Evolutionary conservation across 2,888 invertebrate species (phyloP), one percentile per base, ranked within the genome.

Genomic region (Cepaea hortensis): DNA sequence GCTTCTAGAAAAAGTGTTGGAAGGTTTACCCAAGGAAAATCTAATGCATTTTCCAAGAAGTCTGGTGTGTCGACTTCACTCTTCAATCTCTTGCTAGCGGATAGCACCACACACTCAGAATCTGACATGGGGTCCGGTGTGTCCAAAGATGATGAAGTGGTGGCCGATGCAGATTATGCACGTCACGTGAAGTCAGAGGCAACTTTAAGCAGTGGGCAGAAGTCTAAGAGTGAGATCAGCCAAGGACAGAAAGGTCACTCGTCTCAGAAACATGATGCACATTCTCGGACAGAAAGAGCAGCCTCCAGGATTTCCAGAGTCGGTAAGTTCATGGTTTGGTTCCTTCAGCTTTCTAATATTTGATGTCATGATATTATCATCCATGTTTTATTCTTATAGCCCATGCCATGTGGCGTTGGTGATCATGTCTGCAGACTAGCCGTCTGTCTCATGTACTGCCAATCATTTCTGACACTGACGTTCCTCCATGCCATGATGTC

Each of bases 71-170:
- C 80, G 62, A 35, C 18, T 20, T 61, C 6, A 55, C 35, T 20
- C 5, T 23, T 35, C 18, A 23, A 46, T 23, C 13, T 75, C 5
- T 4, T 23, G 23, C 23, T 35, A 46, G 23, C 15, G 13, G 9
- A 20, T 5, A 46, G 23, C 9, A 35, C 35, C 35, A 35, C 23
- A 75, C 4, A 75, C 35, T 18, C 20, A 48, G 18, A 6, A 50
- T 4, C 23, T 85, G 88, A 77, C 15, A 93, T 93, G 93, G 93
- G 93, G 61, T 82, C 90, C 9, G 92, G 90, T 13, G 91, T 91
- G 62, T 92, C 93, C 62, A 90, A 88, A 55, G 91, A 92, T 48
- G 91, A 91, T 50, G 91, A 91, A 87, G 88, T 90, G 84, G 89
- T 86, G 3, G 90, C 88, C 0, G 90, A 91, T 84, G 73, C 80